phyloP scores from a whole-genome alignment of 1,140 invertebrate genomes.

The Heliconius congener region DNA sequence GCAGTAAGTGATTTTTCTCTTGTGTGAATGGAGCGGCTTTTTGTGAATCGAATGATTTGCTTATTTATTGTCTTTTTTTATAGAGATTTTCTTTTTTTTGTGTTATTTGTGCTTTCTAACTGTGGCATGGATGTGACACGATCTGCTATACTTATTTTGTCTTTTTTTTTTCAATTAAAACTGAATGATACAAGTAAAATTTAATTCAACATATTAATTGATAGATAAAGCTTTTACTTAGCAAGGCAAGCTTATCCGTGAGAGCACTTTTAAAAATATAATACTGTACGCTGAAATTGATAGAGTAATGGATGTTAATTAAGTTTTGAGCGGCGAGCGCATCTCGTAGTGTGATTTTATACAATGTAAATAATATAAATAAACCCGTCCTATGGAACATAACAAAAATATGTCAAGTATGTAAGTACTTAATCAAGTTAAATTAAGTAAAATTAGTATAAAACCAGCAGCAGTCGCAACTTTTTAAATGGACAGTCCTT shows the following conservation, averaged over 20 bases:
- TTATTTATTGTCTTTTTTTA: background rate
- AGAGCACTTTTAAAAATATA: background rate
- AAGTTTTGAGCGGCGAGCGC: background rate
- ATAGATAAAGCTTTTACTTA: too few relatives aligned
- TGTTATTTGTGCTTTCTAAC: background rate
- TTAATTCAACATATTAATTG: too few relatives aligned
- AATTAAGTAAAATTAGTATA: too few relatives aligned
- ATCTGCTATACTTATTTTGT: too few relatives aligned
- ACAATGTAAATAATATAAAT: background rate
- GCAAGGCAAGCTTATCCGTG: background rate
- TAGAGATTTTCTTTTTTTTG: background rate
- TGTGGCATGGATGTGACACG: background rate
- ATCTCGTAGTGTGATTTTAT: background rate
- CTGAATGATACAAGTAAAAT: too few relatives aligned
- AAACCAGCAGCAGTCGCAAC: too few relatives aligned
- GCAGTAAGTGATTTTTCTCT: conserved; percentile 8
- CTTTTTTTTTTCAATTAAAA: too few relatives aligned
- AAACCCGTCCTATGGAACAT: background rate
- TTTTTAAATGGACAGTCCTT: too few relatives aligned
- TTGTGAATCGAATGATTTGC: background rate
- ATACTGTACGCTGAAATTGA: background rate
- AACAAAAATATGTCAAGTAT: background rate
- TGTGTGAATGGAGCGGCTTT: conserved; percentile 3
- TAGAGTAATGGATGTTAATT: conserved; percentile 11
- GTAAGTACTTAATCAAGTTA: background rate